These are phyloP conservation scores for Engystomops pustulosus DNA, from an alignment of 2,113 vertebrate species.

Conservation along the genomic window DNA sequence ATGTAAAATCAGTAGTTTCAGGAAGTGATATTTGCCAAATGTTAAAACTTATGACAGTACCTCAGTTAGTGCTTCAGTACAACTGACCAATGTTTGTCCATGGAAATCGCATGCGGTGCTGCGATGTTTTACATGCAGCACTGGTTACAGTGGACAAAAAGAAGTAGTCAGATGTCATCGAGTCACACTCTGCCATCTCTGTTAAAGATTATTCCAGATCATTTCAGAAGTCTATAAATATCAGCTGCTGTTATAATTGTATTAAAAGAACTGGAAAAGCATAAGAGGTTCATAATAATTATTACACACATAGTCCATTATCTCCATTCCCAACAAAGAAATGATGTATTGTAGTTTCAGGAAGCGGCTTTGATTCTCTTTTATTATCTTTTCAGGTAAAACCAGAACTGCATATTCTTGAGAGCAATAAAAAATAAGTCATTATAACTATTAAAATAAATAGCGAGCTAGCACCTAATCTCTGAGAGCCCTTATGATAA, in stretches of 20 bases:
- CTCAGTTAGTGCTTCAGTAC: too few relatives aligned
- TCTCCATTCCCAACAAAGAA: background rate
- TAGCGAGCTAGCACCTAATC: slow-evolving; percentile 30
- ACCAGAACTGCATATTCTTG: background rate
- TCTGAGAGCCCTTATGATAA: slow-evolving; percentile 12
- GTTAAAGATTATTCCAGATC: background rate
- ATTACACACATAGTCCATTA: background rate
- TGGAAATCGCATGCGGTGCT: too few relatives aligned
- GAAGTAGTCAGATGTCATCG: too few relatives aligned
- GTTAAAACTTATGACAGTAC: too few relatives aligned
- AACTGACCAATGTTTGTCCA: too few relatives aligned
- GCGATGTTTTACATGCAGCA: too few relatives aligned
- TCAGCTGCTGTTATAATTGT: background rate
- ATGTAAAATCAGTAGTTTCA: too few relatives aligned
- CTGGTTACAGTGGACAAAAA: too few relatives aligned
- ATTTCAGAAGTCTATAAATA: background rate
- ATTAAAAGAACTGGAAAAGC: background rate
- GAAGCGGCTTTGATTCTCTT: background rate
- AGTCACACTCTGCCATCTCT: too few relatives aligned
- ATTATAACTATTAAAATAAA: slow-evolving; percentile 48
- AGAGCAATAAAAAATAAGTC: slow-evolving; percentile 40
- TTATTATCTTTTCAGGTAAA: slow-evolving; percentile 18
- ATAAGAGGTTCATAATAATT: background rate
- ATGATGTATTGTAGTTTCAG: background rate
- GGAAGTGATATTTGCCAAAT: too few relatives aligned